phyloP scores from a whole-genome alignment of 2,888 invertebrate genomes.

The Philonicus albiceps region DNA sequence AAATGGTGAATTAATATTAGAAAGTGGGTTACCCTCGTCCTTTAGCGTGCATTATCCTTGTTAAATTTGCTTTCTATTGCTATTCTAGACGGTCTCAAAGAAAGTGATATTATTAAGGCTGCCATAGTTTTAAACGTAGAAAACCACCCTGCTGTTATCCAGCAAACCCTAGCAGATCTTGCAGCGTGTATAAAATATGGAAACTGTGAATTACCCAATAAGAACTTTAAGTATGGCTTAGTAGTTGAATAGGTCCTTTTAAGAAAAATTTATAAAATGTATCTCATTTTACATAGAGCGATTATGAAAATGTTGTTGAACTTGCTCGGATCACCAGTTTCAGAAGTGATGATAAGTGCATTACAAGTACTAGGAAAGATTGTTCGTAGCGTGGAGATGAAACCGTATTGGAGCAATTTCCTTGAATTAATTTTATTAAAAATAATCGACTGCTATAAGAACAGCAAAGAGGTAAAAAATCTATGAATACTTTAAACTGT shows the following conservation, averaged over 20 bases:
- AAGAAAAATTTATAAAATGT: not conserved
- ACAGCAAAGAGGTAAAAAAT: conserved; percentile 69
- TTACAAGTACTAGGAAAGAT: conserved; percentile 86
- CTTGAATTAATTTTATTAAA: conserved; percentile 90
- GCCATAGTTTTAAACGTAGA: conserved; percentile 60
- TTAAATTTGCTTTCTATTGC: not conserved
- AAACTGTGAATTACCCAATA: conserved; percentile 65
- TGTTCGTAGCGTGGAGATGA: conserved; percentile 77
- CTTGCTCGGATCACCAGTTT: conserved; percentile 66
- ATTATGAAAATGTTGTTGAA: conserved; percentile 81
- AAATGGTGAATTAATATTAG: conserved; percentile 69
- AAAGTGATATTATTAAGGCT: conserved; percentile 64
- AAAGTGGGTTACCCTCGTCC: conserved; percentile 62
- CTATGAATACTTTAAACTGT: not conserved
- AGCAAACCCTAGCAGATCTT: conserved; percentile 63
- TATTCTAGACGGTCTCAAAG: conserved; percentile 56
- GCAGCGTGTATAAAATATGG: conserved; percentile 65
- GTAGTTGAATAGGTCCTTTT: conserved; percentile 41
- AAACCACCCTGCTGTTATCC: conserved; percentile 57
- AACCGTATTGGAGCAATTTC: conserved; percentile 84
- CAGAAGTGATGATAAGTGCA: conserved; percentile 77
- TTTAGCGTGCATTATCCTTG: not conserved
- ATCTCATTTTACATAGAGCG: conserved; percentile 63
- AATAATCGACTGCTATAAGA: conserved; percentile 86
- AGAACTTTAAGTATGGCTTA: conserved; percentile 63